A percentile compares a stretch with the other conserved stretches of the same genome.
phyloP scores from a whole-genome alignment of 2,113 vertebrate species.

The Oncorhynchus clarkii region DNA sequence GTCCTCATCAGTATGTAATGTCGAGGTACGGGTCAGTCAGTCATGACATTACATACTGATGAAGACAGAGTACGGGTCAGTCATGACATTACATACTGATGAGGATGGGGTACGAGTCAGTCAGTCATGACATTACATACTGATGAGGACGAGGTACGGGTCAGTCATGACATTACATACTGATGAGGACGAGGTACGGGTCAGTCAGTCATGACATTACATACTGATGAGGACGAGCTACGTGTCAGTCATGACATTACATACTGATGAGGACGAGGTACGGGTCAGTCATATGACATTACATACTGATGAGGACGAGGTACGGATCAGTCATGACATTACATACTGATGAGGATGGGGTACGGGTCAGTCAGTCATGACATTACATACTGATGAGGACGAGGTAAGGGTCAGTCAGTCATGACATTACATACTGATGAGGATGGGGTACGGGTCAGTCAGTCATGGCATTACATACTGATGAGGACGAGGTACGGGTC shows the following conservation, averaged over 20 bases:
- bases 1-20: no score
- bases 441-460: no score
- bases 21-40: constrained; percentile 71
- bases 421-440: no score
- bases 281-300: constrained; percentile 35
- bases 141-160: constrained; percentile 90
- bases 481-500: no score
- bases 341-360: constrained; percentile 84
- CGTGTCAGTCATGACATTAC: constrained; percentile 31
- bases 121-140: no score
- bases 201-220: no score
- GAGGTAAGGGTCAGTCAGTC: constrained; percentile 72
- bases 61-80: constrained; percentile 84
- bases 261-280: constrained; percentile 88
- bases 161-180: not conserved
- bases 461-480: no score
- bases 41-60: constrained; percentile 56
- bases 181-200: constrained; percentile 92
- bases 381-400: constrained; percentile 78
- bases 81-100: constrained; percentile 56
- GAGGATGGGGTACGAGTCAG: constrained; percentile 85
- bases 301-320: constrained; percentile 84
- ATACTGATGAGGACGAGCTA: constrained; percentile 87
- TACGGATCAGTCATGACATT: constrained; percentile 57
- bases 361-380: constrained; percentile 57